Base-by-base conservation (phyloP, 1,140 invertebrate species). In the Portunus trituberculatus region DNA sequence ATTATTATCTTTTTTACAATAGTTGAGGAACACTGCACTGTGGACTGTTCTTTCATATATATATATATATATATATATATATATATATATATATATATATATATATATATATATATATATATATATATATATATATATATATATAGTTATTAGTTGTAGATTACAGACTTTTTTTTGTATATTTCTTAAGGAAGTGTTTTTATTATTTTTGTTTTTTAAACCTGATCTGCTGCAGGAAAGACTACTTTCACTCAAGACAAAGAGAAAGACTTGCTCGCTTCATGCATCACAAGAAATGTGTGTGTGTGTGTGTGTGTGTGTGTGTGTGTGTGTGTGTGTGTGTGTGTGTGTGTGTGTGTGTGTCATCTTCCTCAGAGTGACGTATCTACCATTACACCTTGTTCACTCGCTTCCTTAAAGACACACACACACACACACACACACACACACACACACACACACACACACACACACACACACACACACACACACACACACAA, bases 401-500 rank as follows among this genome's bases (percentile, higher is more conserved):
- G 20, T 20, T 59, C 52, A 59, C 20, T 59, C 20, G 10, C 20
- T 59, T 59, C 52, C 52, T 10, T 59, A 12, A 59, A 12, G n/a
- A 93, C 59, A 46, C 25, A 84, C 31, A 93, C n/a, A 93, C 31
- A 93, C n/a, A 93, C 59, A 93, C 39, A 93, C 59, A 93, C 31
- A 93, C 76, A 93, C 76, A 93, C 76, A 93, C 76, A 93, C 76
- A 93, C 76, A 93, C 76, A 93, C 76, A 93, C 76, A 93, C 76
- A 93, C 76, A 84, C 76, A 93, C 76, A 93, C 10, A 93, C 76
- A 93, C 76, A 93, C 76, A 83, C 76, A 93, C 31, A 83, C 32
- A 39, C 76, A 93, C 76, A 93, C 76, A 93, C 39, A 93, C 76
- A 93, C 76, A 93, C 76, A 83, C 76, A 84, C 76, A 84, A 32